Evolutionary conservation across 2,888 invertebrate genomes (phyloP).

Genomic region (Leucoma salicis): DNA sequence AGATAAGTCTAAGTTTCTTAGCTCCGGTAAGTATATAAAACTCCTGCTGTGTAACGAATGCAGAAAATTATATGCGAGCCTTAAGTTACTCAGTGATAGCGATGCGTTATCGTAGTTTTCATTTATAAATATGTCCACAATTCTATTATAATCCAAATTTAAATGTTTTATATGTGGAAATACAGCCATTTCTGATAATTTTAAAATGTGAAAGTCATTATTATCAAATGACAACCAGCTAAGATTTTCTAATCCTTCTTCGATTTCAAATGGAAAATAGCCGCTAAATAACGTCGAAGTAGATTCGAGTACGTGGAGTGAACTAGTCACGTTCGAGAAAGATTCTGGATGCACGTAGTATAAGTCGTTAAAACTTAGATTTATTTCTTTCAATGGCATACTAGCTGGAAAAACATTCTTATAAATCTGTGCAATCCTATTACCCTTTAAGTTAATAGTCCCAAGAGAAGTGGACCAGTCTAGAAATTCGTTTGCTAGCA

Average conservation of each 20-base stretch:
- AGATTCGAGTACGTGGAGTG: constrained; percentile 91
- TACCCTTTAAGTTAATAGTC: constrained; percentile 91
- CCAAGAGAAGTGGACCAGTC: constrained; percentile 90
- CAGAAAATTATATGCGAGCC: constrained; percentile 91
- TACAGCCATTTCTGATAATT: constrained; percentile 86
- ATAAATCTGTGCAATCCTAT: constrained; percentile 88
- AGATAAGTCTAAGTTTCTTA: constrained; percentile 90
- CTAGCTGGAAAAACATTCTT: constrained; percentile 88
- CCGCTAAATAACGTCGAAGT: constrained; percentile 93
- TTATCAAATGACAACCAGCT: constrained; percentile 94
- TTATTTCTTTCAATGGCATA: constrained; percentile 91
- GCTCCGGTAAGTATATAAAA: constrained; percentile 86
- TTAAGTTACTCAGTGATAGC: constrained; percentile 87
- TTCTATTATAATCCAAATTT: constrained; percentile 92
- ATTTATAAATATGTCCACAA: constrained; percentile 86
- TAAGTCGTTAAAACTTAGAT: constrained; percentile 95
- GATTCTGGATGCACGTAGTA: constrained; percentile 90
- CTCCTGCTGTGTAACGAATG: constrained; percentile 85
- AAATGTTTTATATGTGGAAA: constrained; percentile 89
- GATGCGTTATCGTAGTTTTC: constrained; percentile 87
- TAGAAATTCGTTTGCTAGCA: constrained; percentile 88
- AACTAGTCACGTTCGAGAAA: constrained; percentile 88
- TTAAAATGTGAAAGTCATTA: constrained; percentile 90
- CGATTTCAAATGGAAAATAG: constrained; percentile 88
- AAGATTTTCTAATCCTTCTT: constrained; percentile 87